Evolutionary conservation across 1,140 invertebrate species (phyloP), one percentile per base, ranked within the genome.

Genomic region (Drosophila quadrilineata): DNA sequence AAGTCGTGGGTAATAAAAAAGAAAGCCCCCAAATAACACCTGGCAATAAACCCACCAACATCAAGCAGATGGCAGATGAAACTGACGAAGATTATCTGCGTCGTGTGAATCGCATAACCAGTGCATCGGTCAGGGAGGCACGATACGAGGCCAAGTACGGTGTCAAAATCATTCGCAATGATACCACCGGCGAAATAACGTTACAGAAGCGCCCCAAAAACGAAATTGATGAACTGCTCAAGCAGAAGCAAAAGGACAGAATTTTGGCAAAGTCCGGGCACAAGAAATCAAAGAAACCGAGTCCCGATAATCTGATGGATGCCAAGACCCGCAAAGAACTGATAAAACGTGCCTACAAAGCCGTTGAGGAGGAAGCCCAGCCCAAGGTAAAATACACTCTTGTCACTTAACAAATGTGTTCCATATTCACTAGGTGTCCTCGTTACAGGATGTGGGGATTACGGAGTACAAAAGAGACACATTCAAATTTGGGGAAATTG

Each of bases 401-500:
- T n/a, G n/a, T n/a, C n/a, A n/a, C n/a, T n/a, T n/a, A n/a, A n/a
- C n/a, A n/a, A n/a, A n/a, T n/a, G n/a, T 24, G 6, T 1, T 6
- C 2, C 5, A n/a, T 12, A 6, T 14, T 24, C 0, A 19, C 19
- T 24, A 2, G 12, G 14, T 29, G 14, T 9, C 14, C 6, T 14
- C 1, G 6, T 40, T 45, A 21, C 57, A 77, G 26, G 33, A 56
- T 6, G 31, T 41, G 0, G 9, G 40, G 6, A 35, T 60, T 0
- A 14, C 48, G 5, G 88, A 89, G 31, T 89, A 74, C 49, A 88
- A 88, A 35, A 40, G 89, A 36, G 93, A 94, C 71, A 72, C 90
- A 12, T 79, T 94, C 19, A 87, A 91, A 74, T 94, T 94, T 89
- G 93, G 93, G 0, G 94, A 94, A 86, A 89, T 93, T 26, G 93